These are phyloP conservation scores for Drosophila borborema DNA, from an alignment of 2,888 invertebrate species.

Conservation along the genomic window DNA sequence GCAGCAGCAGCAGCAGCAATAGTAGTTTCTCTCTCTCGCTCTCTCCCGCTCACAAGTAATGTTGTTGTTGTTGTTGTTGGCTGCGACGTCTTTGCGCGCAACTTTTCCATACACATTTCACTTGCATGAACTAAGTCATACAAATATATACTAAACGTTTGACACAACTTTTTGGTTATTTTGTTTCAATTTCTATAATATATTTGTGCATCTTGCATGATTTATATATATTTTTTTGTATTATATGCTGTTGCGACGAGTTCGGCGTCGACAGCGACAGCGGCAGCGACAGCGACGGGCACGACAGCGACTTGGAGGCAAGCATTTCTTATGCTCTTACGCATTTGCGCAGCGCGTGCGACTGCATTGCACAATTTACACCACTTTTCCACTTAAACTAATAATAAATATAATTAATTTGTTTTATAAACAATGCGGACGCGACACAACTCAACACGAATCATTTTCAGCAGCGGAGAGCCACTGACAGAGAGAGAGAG, in stretches of 20 bases:
- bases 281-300: constrained; percentile 23
- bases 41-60: constrained; percentile 28
- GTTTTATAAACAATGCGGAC: constrained; percentile 65
- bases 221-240: constrained; percentile 38
- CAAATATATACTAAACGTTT: constrained; percentile 2
- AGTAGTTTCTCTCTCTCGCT: constrained; percentile 38
- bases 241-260: constrained; percentile 54
- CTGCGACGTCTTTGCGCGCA: constrained; percentile 57
- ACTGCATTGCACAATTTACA: constrained; percentile 48
- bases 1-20: neutral
- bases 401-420: constrained; percentile 61
- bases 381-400: constrained; percentile 55
- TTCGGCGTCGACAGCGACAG: constrained; percentile 36
- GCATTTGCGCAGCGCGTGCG: constrained; percentile 19
- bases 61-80: constrained; percentile 27
- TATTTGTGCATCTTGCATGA: constrained; percentile 38
- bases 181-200: constrained; percentile 32
- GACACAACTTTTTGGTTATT: constrained; percentile 20
- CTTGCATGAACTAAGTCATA: constrained; percentile 34
- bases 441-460: constrained; percentile 71
- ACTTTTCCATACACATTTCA: constrained; percentile 60
- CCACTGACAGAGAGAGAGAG: constrained; percentile 50
- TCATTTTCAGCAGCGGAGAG: constrained; percentile 67
- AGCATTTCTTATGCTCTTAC: constrained; percentile 43
- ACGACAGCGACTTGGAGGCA: constrained; percentile 26